Base-by-base conservation (phyloP, 2,797 vertebrate genomes). In the Diplodus puntazzo region DNA sequence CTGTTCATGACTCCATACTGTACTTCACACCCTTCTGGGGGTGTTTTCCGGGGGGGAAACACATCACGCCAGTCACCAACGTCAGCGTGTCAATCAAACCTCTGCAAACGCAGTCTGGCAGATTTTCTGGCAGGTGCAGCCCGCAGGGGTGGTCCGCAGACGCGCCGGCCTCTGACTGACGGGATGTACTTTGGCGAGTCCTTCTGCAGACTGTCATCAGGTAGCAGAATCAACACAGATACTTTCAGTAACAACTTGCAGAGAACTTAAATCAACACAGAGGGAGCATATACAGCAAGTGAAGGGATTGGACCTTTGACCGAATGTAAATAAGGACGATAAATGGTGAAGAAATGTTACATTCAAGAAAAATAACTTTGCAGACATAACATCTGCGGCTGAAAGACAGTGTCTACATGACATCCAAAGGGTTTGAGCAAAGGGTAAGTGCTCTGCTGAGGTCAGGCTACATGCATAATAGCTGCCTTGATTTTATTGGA, bases 1-100 rank as follows among this genome's bases (percentile, higher is more conserved):
- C 79, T 65, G 86, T 85, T 86, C 88, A 87, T 83, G 77, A 87
- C 87, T 86, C 84, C 73, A 18, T 79, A 66, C 83, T 83, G 89
- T 84, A 83, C 79, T 92, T 90, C 73, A 83, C 89, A 87, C 91
- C 81, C 89, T 52, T 11, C 11, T 48, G 63, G 58, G 70, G 65
- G 30, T 81, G 87, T 83, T 90, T 89, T 87, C 78, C 82, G 18
- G 80, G 34, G 34, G 34, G 34, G 85, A 80, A 92, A 93, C 86
- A 88, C 88, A 83, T 87, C 83, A 85, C 83, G 80, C 89, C 86
- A 86, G 71, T 81, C 49, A 54, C 70, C 49, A n/a, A 53, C 42
- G 70, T 82, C 87, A 79, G 63, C 11, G 1, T 17, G 83, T 85
- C 88, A 86, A 20, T 88, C 84, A 87, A 79, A 76, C 58, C 17